These are phyloP conservation scores for Vanessa tameamea DNA, from an alignment of 1,140 invertebrate species.

Conservation along the genomic window DNA sequence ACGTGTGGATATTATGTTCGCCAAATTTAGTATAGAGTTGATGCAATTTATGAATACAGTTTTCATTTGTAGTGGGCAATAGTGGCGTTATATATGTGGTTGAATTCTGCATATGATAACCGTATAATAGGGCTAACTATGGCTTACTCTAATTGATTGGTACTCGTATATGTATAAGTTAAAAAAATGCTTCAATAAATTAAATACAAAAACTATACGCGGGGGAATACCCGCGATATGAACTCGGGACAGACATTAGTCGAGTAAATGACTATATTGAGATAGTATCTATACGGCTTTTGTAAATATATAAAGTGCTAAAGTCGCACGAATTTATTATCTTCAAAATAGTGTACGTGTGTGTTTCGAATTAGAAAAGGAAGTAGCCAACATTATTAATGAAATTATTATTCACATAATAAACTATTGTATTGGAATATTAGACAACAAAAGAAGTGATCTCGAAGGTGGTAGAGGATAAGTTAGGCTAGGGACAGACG, in stretches of 20 bases:
- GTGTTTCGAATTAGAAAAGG: not conserved
- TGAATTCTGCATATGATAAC: no score
- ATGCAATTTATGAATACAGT: no score
- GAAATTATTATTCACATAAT: conserved; percentile 1
- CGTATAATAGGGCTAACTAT: no score
- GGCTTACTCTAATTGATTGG: no score
- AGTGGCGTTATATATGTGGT: no score
- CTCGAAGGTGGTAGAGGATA: not conserved
- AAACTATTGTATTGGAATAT: not conserved
- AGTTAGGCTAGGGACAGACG: conserved; percentile 1
- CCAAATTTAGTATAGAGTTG: no score
- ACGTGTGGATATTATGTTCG: no score
- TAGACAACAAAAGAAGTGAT: not conserved
- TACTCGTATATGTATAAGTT: no score
- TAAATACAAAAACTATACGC: no score
- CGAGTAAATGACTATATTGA: not conserved
- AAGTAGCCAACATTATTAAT: not conserved
- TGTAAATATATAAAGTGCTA: conserved; percentile 13
- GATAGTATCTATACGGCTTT: not conserved
- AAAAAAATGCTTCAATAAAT: no score
- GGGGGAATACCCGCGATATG: no score
- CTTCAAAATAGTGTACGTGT: conserved; percentile 5
- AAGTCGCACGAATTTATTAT: conserved; percentile 1
- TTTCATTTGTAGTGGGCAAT: no score
- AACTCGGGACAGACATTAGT: not conserved